These are phyloP conservation scores for Oncorhynchus mykiss DNA, from an alignment of 2,113 vertebrate species.

Conservation along the genomic window DNA sequence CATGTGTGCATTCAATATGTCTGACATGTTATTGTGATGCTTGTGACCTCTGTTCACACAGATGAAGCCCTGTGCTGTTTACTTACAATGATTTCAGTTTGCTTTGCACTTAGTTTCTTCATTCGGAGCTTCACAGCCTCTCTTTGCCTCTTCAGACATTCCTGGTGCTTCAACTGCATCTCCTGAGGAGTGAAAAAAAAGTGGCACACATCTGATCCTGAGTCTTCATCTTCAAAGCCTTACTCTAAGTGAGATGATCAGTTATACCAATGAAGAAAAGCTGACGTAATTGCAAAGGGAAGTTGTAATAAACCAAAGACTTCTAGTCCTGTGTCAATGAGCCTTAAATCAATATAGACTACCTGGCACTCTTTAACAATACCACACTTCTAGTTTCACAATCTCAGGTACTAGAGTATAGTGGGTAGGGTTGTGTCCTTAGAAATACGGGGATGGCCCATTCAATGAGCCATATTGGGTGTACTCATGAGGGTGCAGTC, in stretches of 20 bases:
- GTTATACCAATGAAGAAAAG: not conserved
- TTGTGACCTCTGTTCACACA: not conserved
- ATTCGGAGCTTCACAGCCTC: constrained; percentile 68
- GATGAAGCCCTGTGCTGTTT: not conserved
- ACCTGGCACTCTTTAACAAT: not conserved
- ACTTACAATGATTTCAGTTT: constrained; percentile 72
- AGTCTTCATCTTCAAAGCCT: not conserved
- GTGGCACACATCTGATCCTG: constrained; percentile 3
- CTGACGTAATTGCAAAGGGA: not conserved
- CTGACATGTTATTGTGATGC: too few relatives aligned
- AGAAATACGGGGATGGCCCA: too few relatives aligned
- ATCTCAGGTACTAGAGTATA: too few relatives aligned
- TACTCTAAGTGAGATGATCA: not conserved
- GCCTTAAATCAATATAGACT: not conserved
- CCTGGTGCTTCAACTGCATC: constrained; percentile 55
- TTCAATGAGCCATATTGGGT: too few relatives aligned
- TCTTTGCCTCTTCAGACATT: constrained; percentile 64
- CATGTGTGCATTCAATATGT: too few relatives aligned
- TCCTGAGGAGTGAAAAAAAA: constrained; percentile 53
- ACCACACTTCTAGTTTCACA: not conserved
- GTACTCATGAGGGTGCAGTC: too few relatives aligned
- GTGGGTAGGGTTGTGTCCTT: too few relatives aligned
- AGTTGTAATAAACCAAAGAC: not conserved
- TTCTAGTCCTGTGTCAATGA: not conserved
- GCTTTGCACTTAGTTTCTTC: constrained; percentile 69